Conservation (phyloP, 2,797 vertebrate genomes). For the Gymnodraco acuticeps region DNA sequence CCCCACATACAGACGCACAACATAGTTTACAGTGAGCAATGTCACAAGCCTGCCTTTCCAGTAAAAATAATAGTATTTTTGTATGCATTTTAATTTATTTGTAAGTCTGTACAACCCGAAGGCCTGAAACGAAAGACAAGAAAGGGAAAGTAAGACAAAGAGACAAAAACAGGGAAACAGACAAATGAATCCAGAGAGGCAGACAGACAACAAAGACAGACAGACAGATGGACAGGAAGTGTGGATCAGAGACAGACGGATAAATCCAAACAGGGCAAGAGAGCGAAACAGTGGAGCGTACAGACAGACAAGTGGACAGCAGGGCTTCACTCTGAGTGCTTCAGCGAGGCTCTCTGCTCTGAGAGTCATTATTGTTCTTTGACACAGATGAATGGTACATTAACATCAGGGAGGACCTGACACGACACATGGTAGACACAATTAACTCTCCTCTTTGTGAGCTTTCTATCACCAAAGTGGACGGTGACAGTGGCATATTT, state of each 20-base stretch:
- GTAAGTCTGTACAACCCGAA: neutral
- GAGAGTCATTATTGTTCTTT: slow-evolving; percentile 72
- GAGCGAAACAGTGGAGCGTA: slow-evolving; percentile 1
- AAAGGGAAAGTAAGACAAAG: slow-evolving; percentile 2
- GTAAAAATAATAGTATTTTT: slow-evolving; percentile 5
- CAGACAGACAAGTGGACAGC: slow-evolving; percentile 45
- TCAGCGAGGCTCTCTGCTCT: slow-evolving; percentile 49
- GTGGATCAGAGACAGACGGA: no score
- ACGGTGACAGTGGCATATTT: neutral
- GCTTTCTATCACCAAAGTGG: slow-evolving; percentile 22
- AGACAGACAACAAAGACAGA: neutral
- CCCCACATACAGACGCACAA: neutral
- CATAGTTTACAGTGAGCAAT: slow-evolving; percentile 34
- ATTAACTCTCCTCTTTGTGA: slow-evolving; percentile 46
- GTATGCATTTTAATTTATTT: neutral
- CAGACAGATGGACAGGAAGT: neutral
- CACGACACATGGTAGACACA: slow-evolving; percentile 63
- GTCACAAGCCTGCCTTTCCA: neutral
- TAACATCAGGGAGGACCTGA: slow-evolving; percentile 69
- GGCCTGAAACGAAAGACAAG: neutral
- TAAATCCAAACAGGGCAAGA: neutral
- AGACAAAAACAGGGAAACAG: slow-evolving; percentile 19
- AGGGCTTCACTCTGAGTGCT: slow-evolving; percentile 55
- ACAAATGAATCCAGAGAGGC: neutral
- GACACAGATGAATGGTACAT: slow-evolving; percentile 76